Percentiles rank a stretch among this genome's conserved stretches.
Evolutionary conservation across 2,797 vertebrate species (phyloP).

Genomic region (Danio aesculapii): DNA sequence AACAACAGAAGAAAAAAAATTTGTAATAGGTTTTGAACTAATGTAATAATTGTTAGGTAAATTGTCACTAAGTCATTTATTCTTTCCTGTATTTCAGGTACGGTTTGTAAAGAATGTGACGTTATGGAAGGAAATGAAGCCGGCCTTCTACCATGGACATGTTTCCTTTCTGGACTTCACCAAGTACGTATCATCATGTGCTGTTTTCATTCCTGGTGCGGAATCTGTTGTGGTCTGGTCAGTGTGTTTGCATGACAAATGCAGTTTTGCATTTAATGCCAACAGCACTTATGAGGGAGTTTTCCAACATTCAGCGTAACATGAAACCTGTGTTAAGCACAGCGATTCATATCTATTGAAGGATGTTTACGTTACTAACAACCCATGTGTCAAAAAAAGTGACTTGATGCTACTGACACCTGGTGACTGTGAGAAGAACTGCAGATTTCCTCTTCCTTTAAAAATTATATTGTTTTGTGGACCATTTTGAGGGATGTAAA

Average conservation of each 20-base stretch:
- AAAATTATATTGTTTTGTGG: not conserved
- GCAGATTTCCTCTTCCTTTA: not conserved
- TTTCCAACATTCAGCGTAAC: slow-evolving; percentile 20
- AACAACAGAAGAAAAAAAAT: too few species aligned
- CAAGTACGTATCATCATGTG: slow-evolving; percentile 69
- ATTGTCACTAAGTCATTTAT: not conserved
- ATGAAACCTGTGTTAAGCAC: not conserved
- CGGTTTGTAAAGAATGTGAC: slow-evolving; percentile 97
- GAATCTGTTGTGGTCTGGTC: slow-evolving; percentile 3
- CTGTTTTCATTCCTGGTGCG: not conserved
- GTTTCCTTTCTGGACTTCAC: slow-evolving; percentile 95
- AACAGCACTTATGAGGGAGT: not conserved
- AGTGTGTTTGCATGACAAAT: slow-evolving; percentile 20
- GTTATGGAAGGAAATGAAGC: slow-evolving; percentile 97
- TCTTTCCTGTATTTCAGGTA: slow-evolving; percentile 66
- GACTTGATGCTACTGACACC: slow-evolving; percentile 29
- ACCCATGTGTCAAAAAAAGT: not conserved
- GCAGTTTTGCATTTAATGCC: slow-evolving; percentile 5
- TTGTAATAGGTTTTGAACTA: too few species aligned
- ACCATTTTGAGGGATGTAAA: too few species aligned
- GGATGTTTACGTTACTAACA: not conserved
- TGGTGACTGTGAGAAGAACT: slow-evolving; percentile 24
- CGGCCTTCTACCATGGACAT: slow-evolving; percentile 97
- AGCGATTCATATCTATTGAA: not conserved
- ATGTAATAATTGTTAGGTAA: too few species aligned